Conservation (phyloP, 2,888 invertebrate genomes). For the Leptopilina syphax region DNA sequence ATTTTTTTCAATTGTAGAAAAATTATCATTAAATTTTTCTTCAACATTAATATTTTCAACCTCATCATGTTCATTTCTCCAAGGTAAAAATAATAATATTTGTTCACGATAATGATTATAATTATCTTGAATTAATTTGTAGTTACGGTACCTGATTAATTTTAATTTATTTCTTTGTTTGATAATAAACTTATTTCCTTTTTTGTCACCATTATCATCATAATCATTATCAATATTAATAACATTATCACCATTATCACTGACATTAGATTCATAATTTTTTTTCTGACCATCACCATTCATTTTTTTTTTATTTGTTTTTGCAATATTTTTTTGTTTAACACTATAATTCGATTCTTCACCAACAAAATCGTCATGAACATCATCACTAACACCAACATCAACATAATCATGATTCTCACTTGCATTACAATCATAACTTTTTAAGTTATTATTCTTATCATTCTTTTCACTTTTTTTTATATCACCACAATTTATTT, state of each 20-base stretch:
- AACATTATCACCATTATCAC: neutral
- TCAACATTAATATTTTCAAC: neutral
- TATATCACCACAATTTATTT: too few species aligned
- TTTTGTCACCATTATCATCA: neutral
- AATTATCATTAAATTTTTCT: neutral
- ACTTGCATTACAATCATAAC: too few species aligned
- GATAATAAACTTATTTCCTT: too few species aligned
- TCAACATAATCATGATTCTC: too few species aligned
- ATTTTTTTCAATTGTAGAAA: neutral
- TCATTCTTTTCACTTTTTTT: too few species aligned
- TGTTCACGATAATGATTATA: neutral
- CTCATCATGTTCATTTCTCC: neutral
- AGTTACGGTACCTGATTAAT: neutral
- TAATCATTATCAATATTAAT: neutral
- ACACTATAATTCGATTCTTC: too few species aligned
- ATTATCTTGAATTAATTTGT: neutral
- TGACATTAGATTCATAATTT: too few species aligned
- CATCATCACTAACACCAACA: too few species aligned
- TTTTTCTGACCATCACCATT: constrained; percentile 14
- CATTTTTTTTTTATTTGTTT: neutral
- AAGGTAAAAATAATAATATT: neutral
- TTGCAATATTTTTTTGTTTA: too few species aligned
- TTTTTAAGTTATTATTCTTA: too few species aligned
- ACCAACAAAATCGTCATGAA: too few species aligned
- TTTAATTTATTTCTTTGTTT: neutral